Percentiles rank a stretch among this genome's conserved stretches.
phyloP scores from a whole-genome alignment of 2,113 vertebrate genomes.

The Percina caprodes region DNA sequence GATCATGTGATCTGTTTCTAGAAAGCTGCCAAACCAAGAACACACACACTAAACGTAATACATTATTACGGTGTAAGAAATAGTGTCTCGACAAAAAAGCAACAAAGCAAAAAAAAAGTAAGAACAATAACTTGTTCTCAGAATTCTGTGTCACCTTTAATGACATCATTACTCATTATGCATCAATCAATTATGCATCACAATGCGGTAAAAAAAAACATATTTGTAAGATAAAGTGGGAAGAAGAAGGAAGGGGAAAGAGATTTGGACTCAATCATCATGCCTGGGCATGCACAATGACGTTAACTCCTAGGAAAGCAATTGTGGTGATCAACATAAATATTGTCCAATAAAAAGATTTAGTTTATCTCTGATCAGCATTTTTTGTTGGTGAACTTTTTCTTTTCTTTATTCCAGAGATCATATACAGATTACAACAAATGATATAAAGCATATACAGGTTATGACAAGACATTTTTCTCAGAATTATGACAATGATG shows the following conservation, averaged over 20 bases:
- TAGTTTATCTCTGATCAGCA: no score
- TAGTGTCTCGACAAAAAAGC: background rate
- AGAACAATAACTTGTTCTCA: background rate
- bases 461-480: no score
- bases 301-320: conserved; percentile 44
- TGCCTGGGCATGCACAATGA: conserved; percentile 35
- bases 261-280: conserved; percentile 6
- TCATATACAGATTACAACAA: no score
- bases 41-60: background rate
- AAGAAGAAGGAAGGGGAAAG: background rate
- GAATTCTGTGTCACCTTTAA: background rate
- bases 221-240: conserved; percentile 11
- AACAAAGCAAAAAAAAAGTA: background rate
- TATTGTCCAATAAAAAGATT: no score
- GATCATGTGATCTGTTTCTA: background rate
- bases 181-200: conserved; percentile 4
- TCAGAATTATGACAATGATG: no score
- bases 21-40: conserved; percentile 3
- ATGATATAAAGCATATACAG: no score
- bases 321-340: no score
- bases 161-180: background rate
- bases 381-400: no score
- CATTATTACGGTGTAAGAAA: background rate
- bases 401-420: no score
- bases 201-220: background rate